phyloP scores from a whole-genome alignment of 1,140 invertebrate species.

The Drepana arcuata region DNA sequence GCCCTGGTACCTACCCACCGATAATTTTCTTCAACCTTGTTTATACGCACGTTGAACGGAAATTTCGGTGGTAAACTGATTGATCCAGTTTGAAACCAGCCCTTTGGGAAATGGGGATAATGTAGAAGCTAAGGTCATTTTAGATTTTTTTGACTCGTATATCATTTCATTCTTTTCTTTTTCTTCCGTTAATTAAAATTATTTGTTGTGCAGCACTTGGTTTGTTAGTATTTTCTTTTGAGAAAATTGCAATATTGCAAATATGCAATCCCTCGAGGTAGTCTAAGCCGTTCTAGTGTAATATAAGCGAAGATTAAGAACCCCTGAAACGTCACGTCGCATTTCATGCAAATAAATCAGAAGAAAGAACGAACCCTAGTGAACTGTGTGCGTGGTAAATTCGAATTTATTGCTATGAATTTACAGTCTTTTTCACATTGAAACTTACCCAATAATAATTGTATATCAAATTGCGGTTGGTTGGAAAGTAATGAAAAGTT shows the following conservation, averaged over 20 bases:
- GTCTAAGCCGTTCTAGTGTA: too few species aligned
- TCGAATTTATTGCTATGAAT: conserved; percentile 10
- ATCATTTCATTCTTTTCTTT: background rate
- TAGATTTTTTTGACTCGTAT: conserved; percentile 1
- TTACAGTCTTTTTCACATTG: conserved; percentile 15
- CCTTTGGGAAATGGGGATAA: conserved; percentile 3
- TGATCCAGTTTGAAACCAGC: conserved; percentile 19
- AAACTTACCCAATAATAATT: conserved; percentile 19
- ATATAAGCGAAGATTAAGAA: conserved; percentile 22
- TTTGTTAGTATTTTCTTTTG: too few species aligned
- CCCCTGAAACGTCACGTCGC: conserved; percentile 18
- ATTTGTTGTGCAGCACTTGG: too few species aligned
- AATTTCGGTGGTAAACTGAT: conserved; percentile 25
- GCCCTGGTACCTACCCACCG: conserved; percentile 21
- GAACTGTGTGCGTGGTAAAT: conserved; percentile 11
- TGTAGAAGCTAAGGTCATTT: too few species aligned
- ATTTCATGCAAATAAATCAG: conserved; percentile 29
- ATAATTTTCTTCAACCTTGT: conserved; percentile 39
- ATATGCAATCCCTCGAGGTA: too few species aligned
- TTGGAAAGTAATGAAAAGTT: conserved; percentile 26
- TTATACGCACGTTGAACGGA: conserved; percentile 27
- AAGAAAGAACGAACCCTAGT: conserved; percentile 11
- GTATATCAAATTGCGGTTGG: conserved; percentile 19
- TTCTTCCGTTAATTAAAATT: background rate
- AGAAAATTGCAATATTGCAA: too few species aligned